Conservation (phyloP, 2,797 vertebrate genomes). For the Octomys mimax region DNA sequence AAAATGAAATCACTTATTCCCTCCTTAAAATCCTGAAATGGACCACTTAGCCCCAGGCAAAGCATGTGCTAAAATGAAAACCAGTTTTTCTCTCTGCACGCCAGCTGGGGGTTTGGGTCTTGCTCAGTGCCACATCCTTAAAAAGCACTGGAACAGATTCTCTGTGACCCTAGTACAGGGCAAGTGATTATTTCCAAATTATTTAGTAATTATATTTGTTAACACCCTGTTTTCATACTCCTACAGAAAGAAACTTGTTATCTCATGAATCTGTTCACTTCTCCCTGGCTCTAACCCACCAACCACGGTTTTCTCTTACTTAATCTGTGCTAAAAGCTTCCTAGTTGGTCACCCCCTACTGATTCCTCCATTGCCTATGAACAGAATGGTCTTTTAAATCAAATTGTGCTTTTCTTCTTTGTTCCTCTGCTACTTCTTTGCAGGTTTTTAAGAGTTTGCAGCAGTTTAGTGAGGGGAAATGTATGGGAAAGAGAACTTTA, state of each 20-base stretch:
- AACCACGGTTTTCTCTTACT: not conserved
- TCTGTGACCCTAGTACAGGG: not conserved
- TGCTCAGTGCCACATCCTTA: not conserved
- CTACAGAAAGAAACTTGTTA: slow-evolving; percentile 20
- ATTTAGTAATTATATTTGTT: not conserved
- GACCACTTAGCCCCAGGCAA: not conserved
- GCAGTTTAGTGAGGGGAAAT: not conserved
- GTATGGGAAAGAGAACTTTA: not conserved
- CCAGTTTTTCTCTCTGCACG: not conserved
- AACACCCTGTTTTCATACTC: slow-evolving; percentile 28
- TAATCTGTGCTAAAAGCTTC: not conserved
- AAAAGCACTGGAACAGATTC: not conserved
- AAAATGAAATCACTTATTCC: not conserved
- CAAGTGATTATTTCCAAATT: not conserved
- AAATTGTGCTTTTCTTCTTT: slow-evolving; percentile 16
- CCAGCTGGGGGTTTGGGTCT: slow-evolving; percentile 26
- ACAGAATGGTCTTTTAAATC: not conserved
- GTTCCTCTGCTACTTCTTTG: not conserved
- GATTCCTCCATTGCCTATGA: not conserved
- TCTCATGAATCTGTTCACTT: slow-evolving; percentile 13
- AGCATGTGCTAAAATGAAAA: slow-evolving; percentile 29
- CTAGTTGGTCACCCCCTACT: not conserved
- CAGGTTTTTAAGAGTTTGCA: not conserved
- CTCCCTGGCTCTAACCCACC: not conserved
- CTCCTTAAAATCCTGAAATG: slow-evolving; percentile 61